Conservation (phyloP, 2,113 vertebrate species). For the Gracilinanus agilis region DNA sequence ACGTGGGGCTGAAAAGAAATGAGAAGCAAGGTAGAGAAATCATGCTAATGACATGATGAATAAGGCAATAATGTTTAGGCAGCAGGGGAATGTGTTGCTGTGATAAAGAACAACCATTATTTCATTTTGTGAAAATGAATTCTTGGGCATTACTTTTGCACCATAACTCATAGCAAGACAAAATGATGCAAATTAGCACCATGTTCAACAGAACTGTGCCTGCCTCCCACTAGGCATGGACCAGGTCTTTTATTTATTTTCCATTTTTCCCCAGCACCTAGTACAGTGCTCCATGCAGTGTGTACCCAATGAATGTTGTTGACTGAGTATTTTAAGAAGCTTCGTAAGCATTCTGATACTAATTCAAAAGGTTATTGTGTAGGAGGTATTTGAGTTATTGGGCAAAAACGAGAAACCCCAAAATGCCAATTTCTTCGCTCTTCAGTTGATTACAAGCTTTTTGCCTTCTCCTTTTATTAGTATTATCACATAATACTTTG, state of each 20-base stretch:
- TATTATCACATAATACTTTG: neutral
- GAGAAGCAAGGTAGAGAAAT: slow-evolving; percentile 9
- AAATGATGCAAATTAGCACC: slow-evolving; percentile 41
- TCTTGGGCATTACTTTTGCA: slow-evolving; percentile 46
- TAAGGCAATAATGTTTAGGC: slow-evolving; percentile 50
- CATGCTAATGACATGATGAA: slow-evolving; percentile 28
- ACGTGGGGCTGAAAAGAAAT: neutral
- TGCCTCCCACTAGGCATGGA: slow-evolving; percentile 18
- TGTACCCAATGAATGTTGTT: neutral
- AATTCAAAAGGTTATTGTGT: neutral
- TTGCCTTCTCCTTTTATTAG: neutral
- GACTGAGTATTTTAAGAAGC: slow-evolving; percentile 19
- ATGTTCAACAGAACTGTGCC: neutral
- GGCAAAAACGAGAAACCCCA: neutral
- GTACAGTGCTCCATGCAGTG: neutral
- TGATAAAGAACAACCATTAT: slow-evolving; percentile 51
- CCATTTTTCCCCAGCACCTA: neutral
- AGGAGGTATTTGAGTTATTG: neutral
- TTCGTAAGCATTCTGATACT: slow-evolving; percentile 1
- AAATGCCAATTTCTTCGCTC: neutral
- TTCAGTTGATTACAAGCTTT: neutral
- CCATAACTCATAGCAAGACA: slow-evolving; percentile 22
- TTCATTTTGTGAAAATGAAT: slow-evolving; percentile 48
- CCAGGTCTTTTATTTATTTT: neutral
- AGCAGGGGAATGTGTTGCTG: neutral